Conservation (phyloP, 2,888 invertebrate genomes). For the Tricholauxania praeusta region DNA sequence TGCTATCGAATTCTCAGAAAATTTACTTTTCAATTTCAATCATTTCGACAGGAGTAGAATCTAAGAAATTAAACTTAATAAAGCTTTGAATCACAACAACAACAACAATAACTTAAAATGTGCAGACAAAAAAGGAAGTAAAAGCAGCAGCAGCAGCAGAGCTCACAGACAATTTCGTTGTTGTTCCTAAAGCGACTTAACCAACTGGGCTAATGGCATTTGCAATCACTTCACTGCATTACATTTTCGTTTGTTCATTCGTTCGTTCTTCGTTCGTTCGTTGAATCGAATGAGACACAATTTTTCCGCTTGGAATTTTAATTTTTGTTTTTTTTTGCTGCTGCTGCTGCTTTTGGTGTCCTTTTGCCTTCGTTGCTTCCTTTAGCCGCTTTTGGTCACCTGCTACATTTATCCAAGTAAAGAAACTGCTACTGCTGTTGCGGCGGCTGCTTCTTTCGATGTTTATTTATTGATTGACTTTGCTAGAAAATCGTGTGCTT, state of each 20-base stretch:
- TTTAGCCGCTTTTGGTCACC: not conserved
- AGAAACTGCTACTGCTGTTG: not conserved
- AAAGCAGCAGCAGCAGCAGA: no score
- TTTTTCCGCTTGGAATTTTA: constrained; percentile 12
- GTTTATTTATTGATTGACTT: constrained; percentile 11
- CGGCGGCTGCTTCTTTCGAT: not conserved
- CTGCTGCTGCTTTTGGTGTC: not conserved
- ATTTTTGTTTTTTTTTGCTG: not conserved
- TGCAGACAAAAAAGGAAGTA: no score
- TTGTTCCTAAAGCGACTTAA: not conserved
- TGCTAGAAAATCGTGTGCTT: not conserved
- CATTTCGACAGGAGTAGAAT: no score
- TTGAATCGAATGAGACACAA: not conserved
- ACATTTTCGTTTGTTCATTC: not conserved
- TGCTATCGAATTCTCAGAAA: no score
- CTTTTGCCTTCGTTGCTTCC: not conserved
- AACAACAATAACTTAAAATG: no score
- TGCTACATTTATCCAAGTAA: not conserved
- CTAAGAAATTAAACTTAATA: no score
- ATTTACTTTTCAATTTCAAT: no score
- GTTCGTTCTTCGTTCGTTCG: not conserved
- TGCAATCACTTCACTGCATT: not conserved
- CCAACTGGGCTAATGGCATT: not conserved
- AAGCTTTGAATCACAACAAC: no score
- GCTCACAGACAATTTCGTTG: not conserved